Evolutionary conservation across 2,797 vertebrate species (phyloP), one percentile per base, ranked within the genome.

Genomic region (Notoglanidium macrostoma): DNA sequence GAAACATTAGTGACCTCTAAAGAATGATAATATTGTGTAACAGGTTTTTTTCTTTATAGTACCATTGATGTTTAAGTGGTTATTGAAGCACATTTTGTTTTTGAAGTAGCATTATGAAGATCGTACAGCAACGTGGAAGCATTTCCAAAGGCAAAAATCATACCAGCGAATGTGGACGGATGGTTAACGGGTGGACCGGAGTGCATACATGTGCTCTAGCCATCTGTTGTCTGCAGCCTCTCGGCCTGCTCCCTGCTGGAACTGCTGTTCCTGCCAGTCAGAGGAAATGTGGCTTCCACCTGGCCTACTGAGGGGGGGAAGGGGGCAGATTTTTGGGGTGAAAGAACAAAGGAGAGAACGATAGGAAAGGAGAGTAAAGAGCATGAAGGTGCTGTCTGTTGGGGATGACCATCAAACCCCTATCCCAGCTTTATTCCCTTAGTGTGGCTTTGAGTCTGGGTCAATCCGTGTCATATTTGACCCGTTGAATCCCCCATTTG

Each of bases 231-330:
- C 85, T 90, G 81, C 83, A 88, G 87, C 85, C 88, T 32, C 61
- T 76, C 79, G 84, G 87, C 89, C 90, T 86, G 72, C 80, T 82
- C 90, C 85, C 89, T 82, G 89, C 89, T 85, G 83, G 82, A 90
- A 79, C 90, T 86, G 87, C 85, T 91, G 91, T 78, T 88, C 86
- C 91, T 90, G 90, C 89, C 91, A 90, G 89, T 91, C 90, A 90
- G 87, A 91, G 89, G 91, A 90, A 91, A 85, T 86, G 86, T 90
- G 88, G 55, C 84, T 86, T 88, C 81, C 86, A 84, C 87, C 85
- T 85, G 72, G 84, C 77, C 59, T 87, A 76, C 81, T 46, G 61
- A 74, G n/a, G 73, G 46, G 76, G 77, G 86, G 11, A 70, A 32
- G 5, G 77, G 84, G 70, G 79, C 65, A 68, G 67, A 85, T 86